Evolutionary conservation across 53 echinoderm and acorn worm species (phyloP).

Genomic region (Hippasteria phrygiana): DNA sequence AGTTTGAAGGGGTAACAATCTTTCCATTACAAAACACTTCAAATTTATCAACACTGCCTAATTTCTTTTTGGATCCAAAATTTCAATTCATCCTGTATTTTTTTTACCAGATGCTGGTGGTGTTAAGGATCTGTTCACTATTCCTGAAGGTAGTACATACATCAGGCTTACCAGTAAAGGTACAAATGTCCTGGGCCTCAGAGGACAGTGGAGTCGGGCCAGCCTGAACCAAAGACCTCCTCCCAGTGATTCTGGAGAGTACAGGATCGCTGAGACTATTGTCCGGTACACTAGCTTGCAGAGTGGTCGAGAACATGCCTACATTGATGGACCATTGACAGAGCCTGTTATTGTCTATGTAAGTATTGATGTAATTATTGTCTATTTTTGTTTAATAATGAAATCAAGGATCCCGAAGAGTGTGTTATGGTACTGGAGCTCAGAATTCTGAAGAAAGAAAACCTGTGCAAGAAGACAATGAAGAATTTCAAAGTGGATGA

Average conservation of each 20-base stretch:
- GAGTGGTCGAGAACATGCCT: conserved; percentile 74
- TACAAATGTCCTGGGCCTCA: conserved; percentile 67
- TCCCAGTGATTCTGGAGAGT: conserved; percentile 40
- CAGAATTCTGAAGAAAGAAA: no score
- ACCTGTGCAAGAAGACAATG: no score
- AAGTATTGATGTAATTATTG: conserved; percentile 40
- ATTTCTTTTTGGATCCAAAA: background rate
- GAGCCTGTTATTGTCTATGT: conserved; percentile 68
- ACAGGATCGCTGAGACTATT: conserved; percentile 51
- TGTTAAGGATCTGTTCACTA: conserved; percentile 71
- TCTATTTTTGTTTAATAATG: background rate
- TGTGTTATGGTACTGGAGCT: no score
- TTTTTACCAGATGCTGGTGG: conserved; percentile 13
- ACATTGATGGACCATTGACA: conserved; percentile 64
- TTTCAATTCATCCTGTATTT: background rate
- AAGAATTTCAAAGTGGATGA: no score
- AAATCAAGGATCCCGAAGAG: no score
- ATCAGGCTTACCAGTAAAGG: conserved; percentile 78
- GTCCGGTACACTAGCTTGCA: conserved; percentile 65
- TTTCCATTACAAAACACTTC: no score
- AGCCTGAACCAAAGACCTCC: conserved; percentile 59
- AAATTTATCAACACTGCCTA: no score
- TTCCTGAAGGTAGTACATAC: conserved; percentile 75
- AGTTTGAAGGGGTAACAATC: no score
- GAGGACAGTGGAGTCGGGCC: conserved; percentile 13